Evolutionary conservation across 2,888 invertebrate genomes (phyloP).

Genomic region (Slavum lentiscoides): DNA sequence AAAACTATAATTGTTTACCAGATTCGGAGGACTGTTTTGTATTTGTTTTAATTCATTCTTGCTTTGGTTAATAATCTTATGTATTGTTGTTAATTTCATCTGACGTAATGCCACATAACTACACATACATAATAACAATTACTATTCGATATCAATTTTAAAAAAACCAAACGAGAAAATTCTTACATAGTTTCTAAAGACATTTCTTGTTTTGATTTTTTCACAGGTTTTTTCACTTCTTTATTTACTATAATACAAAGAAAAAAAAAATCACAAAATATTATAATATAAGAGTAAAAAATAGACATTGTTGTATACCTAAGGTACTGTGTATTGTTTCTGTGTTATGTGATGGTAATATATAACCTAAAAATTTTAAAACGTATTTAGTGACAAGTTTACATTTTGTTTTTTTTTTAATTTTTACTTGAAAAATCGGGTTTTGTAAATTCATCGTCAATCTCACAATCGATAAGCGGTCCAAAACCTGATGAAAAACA

Average conservation of each 20-base stretch:
- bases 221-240: not conserved
- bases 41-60: not conserved
- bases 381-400: not conserved
- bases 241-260: constrained; percentile 6
- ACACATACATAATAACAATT: not conserved
- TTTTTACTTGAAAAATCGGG: constrained; percentile 33
- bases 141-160: not conserved
- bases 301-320: not conserved
- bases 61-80: not conserved
- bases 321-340: constrained; percentile 7
- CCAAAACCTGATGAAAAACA: not conserved
- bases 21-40: not conserved
- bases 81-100: constrained; percentile 22
- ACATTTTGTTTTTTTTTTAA: not conserved
- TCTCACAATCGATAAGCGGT: constrained; percentile 27
- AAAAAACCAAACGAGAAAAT: not conserved
- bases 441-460: constrained; percentile 15
- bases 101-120: constrained; percentile 20
- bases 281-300: not conserved
- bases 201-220: not conserved
- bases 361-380: constrained; percentile 18
- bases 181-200: constrained; percentile 27
- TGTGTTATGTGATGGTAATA: not conserved
- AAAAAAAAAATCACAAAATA: not conserved
- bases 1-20: constrained; percentile 7